phyloP scores from a whole-genome alignment of 2,888 invertebrate species.

The Cantharis nigra region DNA sequence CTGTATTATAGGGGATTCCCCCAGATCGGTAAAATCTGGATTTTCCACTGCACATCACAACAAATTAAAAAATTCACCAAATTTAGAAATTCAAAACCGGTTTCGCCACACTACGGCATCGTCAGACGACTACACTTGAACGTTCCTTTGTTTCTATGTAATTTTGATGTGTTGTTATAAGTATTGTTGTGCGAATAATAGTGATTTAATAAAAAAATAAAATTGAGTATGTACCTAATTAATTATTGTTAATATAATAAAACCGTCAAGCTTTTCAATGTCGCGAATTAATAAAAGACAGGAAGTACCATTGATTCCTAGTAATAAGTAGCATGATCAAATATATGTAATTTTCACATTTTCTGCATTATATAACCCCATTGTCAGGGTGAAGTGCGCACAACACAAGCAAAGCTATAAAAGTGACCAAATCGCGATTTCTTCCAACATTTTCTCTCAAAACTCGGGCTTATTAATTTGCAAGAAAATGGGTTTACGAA shows the following conservation, averaged over 20 bases:
- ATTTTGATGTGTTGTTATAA: background rate
- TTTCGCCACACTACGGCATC: background rate
- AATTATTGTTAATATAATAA: background rate
- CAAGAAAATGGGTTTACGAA: background rate
- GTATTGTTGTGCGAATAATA: background rate
- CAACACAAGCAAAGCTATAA: constrained; percentile 4
- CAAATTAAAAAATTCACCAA: background rate
- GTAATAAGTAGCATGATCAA: constrained; percentile 8
- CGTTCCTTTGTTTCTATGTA: background rate
- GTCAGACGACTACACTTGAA: background rate
- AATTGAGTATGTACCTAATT: background rate
- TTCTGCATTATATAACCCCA: constrained; percentile 24
- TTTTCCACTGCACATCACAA: too few relatives aligned
- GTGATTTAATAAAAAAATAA: background rate
- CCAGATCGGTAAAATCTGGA: too few relatives aligned
- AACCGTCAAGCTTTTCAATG: constrained; percentile 10
- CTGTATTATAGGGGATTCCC: too few relatives aligned
- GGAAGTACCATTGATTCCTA: constrained; percentile 24
- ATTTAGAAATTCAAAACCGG: background rate
- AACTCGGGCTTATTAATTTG: background rate
- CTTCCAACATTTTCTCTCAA: background rate
- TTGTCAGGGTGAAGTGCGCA: constrained; percentile 27
- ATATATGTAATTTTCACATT: constrained; percentile 5
- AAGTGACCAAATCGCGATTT: background rate
- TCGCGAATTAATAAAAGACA: constrained; percentile 17